These are phyloP conservation scores for Channallabes apus DNA, from an alignment of 2,797 vertebrate genomes.

Conservation along the genomic window DNA sequence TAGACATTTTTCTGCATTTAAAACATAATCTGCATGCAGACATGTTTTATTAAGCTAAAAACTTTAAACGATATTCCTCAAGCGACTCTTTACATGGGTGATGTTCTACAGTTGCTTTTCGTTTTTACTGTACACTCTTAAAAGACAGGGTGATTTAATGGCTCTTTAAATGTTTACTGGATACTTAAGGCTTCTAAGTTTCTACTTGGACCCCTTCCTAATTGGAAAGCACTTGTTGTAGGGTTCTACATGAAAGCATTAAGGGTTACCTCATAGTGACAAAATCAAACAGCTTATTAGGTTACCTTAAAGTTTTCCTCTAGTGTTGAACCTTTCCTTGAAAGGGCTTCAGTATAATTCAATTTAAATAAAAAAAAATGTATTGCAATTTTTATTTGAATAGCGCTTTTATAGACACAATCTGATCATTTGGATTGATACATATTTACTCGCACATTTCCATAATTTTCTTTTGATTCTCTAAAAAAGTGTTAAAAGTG, in stretches of 20 bases:
- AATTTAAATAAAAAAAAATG: too few species aligned
- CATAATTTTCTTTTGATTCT: too few species aligned
- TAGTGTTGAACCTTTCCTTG: too few species aligned
- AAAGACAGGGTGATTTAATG: neutral
- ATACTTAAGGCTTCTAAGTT: neutral
- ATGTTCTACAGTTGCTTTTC: neutral
- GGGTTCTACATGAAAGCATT: neutral
- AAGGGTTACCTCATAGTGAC: neutral
- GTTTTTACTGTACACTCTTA: neutral
- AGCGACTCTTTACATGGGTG: neutral
- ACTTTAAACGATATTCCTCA: neutral
- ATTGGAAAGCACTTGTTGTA: neutral
- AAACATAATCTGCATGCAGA: neutral
- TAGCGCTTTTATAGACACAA: too few species aligned
- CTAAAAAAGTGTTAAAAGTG: too few species aligned
- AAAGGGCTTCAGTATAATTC: too few species aligned
- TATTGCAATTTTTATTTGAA: too few species aligned
- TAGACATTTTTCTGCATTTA: neutral
- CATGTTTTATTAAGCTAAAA: slow-evolving; percentile 1
- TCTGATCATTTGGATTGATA: too few species aligned
- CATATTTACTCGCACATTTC: too few species aligned
- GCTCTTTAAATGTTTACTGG: neutral
- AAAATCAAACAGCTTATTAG: neutral
- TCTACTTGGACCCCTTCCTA: neutral
- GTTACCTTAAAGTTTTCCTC: neutral